A percentile compares a stretch with the other conserved stretches of the same genome.
Conservation (phyloP, 92 coral and sea anemone genomes). For the Pocillopora meandrina region DNA sequence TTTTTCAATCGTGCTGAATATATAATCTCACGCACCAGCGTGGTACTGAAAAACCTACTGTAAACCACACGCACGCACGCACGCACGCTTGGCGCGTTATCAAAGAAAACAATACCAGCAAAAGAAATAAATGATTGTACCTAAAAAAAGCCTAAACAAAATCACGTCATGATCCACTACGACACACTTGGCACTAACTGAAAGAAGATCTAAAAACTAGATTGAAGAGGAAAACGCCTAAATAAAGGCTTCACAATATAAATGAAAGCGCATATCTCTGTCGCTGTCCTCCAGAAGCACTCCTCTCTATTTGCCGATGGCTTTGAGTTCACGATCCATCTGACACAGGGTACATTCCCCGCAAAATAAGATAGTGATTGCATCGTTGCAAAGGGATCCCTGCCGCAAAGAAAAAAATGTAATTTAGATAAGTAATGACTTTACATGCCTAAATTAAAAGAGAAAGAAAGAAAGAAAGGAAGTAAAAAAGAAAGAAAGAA, state of each 20-base stretch:
- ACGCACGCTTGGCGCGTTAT: background rate
- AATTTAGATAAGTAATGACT: background rate
- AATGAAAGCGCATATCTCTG: background rate
- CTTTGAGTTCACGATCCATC: conserved; percentile 78
- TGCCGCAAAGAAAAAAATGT: conserved; percentile 23
- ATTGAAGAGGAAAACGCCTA: background rate
- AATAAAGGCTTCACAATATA: background rate
- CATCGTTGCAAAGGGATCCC: conserved; percentile 95
- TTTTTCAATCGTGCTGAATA: background rate
- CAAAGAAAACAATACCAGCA: background rate
- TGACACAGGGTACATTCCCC: conserved; percentile 75
- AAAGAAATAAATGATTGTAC: too few relatives aligned
- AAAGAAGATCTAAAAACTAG: too few relatives aligned
- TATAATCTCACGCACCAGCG: background rate
- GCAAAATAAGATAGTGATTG: conserved; percentile 58
- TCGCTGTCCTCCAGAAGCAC: background rate
- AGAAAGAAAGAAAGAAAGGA: too few relatives aligned
- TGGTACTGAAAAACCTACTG: background rate
- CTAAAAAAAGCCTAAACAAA: too few relatives aligned
- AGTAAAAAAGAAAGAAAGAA: too few relatives aligned
- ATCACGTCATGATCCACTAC: too few relatives aligned
- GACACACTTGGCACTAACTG: too few relatives aligned
- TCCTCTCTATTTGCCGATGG: conserved; percentile 19
- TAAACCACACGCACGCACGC: background rate
- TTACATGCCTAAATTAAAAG: too few relatives aligned